phyloP scores from a whole-genome alignment of 2,797 vertebrate species.

The Antennarius maculatus region DNA sequence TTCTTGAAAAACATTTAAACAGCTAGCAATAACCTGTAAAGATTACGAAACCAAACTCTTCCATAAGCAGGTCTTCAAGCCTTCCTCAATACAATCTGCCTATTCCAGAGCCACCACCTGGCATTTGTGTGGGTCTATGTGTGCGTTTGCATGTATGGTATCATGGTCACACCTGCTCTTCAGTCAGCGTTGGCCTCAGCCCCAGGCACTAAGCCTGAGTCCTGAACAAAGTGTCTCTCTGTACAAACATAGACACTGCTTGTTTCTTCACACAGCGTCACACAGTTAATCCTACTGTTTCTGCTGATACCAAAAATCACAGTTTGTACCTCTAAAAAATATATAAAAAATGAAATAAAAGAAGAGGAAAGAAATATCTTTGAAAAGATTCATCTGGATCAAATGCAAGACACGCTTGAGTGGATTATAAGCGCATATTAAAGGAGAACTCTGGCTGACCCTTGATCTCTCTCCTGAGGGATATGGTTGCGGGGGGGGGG shows the following conservation, averaged over 20 bases:
- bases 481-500: constrained; percentile 70
- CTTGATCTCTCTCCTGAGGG: constrained; percentile 72
- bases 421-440: constrained; percentile 84
- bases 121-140: constrained; percentile 25
- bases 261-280: constrained; percentile 40
- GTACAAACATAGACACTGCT: constrained; percentile 55
- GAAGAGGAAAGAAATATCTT: constrained; percentile 64
- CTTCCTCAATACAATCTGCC: constrained; percentile 29
- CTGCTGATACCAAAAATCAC: constrained; percentile 63
- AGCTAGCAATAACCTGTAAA: constrained; percentile 27
- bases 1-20: constrained; percentile 14
- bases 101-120: constrained; percentile 52
- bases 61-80: constrained; percentile 31
- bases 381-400: constrained; percentile 81
- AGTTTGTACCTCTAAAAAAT: constrained; percentile 52
- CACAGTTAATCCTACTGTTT: constrained; percentile 21
- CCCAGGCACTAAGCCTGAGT: constrained; percentile 39
- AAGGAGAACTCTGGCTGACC: constrained; percentile 82
- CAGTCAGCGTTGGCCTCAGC: constrained; percentile 12
- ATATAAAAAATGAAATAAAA: constrained; percentile 1
- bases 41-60: constrained; percentile 35
- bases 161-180: constrained; percentile 67
- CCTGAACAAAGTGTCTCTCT: constrained; percentile 71
- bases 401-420: constrained; percentile 79
- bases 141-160: constrained; percentile 29